Conservation (phyloP, 2,113 vertebrate genomes). For the Glaucidium brasilianum region DNA sequence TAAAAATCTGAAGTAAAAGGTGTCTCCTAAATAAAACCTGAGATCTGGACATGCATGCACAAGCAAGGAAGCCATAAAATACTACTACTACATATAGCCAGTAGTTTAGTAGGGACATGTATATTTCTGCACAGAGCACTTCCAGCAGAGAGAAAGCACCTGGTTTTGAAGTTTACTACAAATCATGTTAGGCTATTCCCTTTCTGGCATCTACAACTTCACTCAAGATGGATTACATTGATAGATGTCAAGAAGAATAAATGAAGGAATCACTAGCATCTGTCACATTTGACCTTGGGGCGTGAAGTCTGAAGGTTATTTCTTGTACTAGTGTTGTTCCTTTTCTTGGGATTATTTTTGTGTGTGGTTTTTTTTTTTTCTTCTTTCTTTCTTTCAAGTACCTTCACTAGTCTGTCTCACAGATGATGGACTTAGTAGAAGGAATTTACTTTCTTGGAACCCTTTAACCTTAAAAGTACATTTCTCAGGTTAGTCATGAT, state of each 20-base stretch:
- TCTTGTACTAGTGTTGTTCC: background rate
- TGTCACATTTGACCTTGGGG: constrained; percentile 68
- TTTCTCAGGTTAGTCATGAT: background rate
- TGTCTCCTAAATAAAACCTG: background rate
- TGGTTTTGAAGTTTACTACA: constrained; percentile 66
- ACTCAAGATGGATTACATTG: constrained; percentile 61
- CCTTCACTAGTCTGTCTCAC: background rate
- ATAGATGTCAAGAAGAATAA: constrained; percentile 64
- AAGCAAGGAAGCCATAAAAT: background rate
- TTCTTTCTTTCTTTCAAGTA: background rate
- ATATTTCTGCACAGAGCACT: background rate
- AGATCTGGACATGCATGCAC: background rate
- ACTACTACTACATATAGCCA: background rate
- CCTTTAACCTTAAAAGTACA: background rate
- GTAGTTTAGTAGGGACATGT: background rate
- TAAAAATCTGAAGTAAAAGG: background rate
- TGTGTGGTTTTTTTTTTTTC: background rate
- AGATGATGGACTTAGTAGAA: background rate
- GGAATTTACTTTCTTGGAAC: background rate
- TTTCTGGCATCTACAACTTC: constrained; percentile 65
- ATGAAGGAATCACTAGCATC: constrained; percentile 48
- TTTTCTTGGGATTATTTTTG: background rate
- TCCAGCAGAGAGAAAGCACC: constrained; percentile 26
- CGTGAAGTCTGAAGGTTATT: constrained; percentile 57
- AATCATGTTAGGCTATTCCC: constrained; percentile 65